phyloP scores from a whole-genome alignment of 2,113 vertebrate genomes.

The Dinomys branickii region DNA sequence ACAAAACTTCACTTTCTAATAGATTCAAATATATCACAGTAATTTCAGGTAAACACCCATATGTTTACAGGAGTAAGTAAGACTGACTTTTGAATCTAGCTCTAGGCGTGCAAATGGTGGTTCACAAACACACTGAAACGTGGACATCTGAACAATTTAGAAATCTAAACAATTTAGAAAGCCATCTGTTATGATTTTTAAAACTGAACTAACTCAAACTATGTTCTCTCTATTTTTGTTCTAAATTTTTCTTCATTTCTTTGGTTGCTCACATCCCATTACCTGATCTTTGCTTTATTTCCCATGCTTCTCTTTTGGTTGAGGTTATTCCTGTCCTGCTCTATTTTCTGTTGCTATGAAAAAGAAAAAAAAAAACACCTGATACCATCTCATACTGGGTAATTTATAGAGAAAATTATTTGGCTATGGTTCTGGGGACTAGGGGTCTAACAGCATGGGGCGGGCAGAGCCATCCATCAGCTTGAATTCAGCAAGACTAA shows the following conservation, averaged over 20 bases:
- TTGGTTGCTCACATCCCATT: neutral
- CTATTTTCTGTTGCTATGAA: neutral
- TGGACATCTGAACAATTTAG: neutral
- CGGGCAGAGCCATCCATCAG: neutral
- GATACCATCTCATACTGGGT: no score
- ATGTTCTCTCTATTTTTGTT: neutral
- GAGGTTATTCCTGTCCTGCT: neutral
- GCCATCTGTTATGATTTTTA: neutral
- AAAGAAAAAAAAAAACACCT: neutral
- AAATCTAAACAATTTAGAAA: neutral
- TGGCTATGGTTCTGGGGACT: neutral
- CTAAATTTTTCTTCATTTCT: conserved; percentile 17
- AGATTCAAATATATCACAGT: neutral
- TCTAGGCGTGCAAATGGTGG: neutral
- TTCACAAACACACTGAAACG: neutral
- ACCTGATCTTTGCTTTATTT: neutral
- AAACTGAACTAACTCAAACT: neutral
- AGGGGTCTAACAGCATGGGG: neutral
- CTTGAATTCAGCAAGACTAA: neutral
- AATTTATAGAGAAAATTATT: neutral
- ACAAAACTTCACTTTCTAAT: neutral
- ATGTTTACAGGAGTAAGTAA: neutral
- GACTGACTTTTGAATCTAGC: neutral
- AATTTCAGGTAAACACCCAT: neutral
- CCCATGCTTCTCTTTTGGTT: neutral